Evolutionary conservation across 1,140 invertebrate genomes (phyloP), one percentile per base, ranked within the genome.

Genomic region (Aphis gossypii): DNA sequence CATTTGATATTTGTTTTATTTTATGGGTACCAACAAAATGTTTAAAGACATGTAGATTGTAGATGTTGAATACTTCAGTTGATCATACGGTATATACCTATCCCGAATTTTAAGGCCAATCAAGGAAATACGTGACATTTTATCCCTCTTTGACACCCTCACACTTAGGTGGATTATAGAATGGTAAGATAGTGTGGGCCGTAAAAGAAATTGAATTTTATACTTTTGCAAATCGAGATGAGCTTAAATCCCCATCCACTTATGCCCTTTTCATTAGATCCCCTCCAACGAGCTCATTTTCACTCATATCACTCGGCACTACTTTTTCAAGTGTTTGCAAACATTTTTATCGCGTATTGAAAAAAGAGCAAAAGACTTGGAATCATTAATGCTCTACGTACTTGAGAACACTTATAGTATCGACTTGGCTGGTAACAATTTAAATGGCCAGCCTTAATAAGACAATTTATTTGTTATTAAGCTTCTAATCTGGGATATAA

Each of bases 161-260:
- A 0, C 30, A 68, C 60, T 68, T n/a, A 11, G 30, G 30, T 0
- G 30, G 60, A 76, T 76, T 76, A 76, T 6, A n/a, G 11, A 11
- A 76, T 18, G 30, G 30, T 68, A 18, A 68, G 30, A 68, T 35
- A n/a, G 60, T 76, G 23, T n/a, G 60, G 60, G 6, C 14, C n/a
- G 18, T 76, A 76, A 76, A 76, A n/a, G 60, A 76, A 76, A 76
- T 76, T 76, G 60, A 76, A 76, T 76, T 76, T 76, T 76, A 76
- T 76, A 76, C n/a, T n/a, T 76, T 30, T 76, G 60, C n/a, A 76
- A 76, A 76, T 76, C n/a, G 60, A 14, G 30, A 76, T 76, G n/a
- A 76, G 60, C 30, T 68, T 76, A 76, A 68, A 76, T n/a, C n/a
- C 30, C 60, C 14, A 18, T 76, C 3, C 60, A 76, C 60, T 76